Conservation (phyloP, 2,888 invertebrate species). For the Conops quadrifasciatus region DNA sequence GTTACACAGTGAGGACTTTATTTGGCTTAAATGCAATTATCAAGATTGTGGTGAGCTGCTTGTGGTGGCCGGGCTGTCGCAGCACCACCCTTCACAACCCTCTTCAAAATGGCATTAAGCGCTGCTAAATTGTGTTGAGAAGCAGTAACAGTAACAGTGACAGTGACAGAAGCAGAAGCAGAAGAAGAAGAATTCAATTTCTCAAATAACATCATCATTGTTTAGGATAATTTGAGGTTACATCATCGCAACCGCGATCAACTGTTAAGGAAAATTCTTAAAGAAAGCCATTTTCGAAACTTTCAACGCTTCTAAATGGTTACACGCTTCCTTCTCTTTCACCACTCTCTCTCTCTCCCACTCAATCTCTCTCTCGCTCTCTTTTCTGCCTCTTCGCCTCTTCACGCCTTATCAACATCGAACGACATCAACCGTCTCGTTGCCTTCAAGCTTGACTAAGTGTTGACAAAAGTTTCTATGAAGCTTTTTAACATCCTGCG, state of each 20-base stretch:
- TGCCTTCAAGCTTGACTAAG: neutral
- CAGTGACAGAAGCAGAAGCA: neutral
- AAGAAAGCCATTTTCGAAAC: neutral
- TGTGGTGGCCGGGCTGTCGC: neutral
- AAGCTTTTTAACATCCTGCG: conserved; percentile 5
- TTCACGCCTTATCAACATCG: too few relatives aligned
- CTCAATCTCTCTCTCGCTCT: too few relatives aligned
- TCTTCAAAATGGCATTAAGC: neutral
- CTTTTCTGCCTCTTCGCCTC: too few relatives aligned
- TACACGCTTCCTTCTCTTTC: too few relatives aligned
- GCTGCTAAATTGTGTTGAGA: neutral
- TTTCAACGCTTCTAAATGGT: neutral
- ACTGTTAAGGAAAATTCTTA: too few relatives aligned
- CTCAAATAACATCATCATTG: conserved; percentile 2
- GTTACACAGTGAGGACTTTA: conserved; percentile 1
- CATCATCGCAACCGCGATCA: neutral
- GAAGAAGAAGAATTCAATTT: conserved; percentile 5
- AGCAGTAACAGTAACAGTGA: neutral
- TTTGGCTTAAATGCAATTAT: conserved; percentile 16
- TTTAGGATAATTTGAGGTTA: conserved; percentile 2
- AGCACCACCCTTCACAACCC: neutral
- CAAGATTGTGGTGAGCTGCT: conserved; percentile 5
- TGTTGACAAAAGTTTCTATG: conserved; percentile 16
- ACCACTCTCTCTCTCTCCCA: too few relatives aligned
- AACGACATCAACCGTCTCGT: too few relatives aligned